Percentiles rank a stretch among this genome's conserved stretches.
Evolutionary conservation across 2,888 invertebrate species (phyloP).

Genomic region (Dyspetes luteomarginatus): DNA sequence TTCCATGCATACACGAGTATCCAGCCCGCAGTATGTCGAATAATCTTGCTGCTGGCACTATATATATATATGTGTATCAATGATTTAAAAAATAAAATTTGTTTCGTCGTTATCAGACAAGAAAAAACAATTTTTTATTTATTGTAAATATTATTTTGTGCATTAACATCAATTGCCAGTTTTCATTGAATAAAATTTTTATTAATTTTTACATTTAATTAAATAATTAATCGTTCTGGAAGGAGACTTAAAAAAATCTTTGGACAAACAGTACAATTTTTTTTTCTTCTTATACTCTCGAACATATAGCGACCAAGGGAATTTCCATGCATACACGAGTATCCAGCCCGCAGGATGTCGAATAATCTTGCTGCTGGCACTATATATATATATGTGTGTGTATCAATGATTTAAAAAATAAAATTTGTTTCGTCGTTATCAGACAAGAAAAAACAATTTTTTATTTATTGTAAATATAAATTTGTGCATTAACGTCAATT

Average conservation of each 20-base stretch:
- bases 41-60: constrained; percentile 27
- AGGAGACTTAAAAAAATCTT: too few relatives aligned
- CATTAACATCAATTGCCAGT: too few relatives aligned
- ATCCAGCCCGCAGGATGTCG: constrained; percentile 52
- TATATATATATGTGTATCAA: constrained; percentile 1
- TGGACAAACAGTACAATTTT: constrained; percentile 37
- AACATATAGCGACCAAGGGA: constrained; percentile 38
- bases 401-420: not conserved
- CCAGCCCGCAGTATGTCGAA: constrained; percentile 52
- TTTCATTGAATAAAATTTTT: too few relatives aligned
- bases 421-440: not conserved
- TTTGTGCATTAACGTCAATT: too few relatives aligned
- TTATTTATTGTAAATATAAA: too few relatives aligned
- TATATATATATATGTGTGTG: constrained; percentile 6
- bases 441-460: not conserved
- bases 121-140: not conserved
- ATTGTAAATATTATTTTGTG: too few relatives aligned
- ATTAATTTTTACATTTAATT: not conserved
- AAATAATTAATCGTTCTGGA: too few relatives aligned
- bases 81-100: not conserved
- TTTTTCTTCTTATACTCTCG: constrained; percentile 24
- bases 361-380: constrained; percentile 38
- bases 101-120: not conserved
- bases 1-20: constrained; percentile 63
- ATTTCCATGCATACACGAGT: constrained; percentile 63